Evolutionary conservation across 2,113 vertebrate species (phyloP).

Genomic region (Chunga burmeisteri): DNA sequence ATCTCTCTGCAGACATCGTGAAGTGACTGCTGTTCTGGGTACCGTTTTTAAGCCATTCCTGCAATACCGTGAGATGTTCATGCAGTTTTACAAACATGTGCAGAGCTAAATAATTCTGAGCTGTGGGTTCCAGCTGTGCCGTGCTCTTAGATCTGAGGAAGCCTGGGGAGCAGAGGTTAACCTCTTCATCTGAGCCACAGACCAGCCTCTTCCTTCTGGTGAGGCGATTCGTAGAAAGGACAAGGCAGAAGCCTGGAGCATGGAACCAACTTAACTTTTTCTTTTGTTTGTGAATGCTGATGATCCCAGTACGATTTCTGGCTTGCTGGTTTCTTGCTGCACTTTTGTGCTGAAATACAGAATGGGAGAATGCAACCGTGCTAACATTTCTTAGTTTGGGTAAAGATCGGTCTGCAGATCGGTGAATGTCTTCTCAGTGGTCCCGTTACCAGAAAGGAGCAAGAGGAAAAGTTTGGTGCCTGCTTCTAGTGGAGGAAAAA

Average conservation of each 20-base stretch:
- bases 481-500: background rate
- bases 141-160: background rate
- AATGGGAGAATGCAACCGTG: background rate
- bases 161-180: background rate
- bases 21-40: accelerated
- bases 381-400: background rate
- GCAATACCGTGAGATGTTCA: background rate
- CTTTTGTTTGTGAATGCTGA: background rate
- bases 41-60: background rate
- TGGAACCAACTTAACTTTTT: background rate
- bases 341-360: background rate
- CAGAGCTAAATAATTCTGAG: background rate
- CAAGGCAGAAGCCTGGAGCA: background rate
- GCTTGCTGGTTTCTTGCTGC: background rate
- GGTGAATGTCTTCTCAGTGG: background rate
- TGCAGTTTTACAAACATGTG: background rate
- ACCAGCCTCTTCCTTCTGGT: background rate
- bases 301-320: background rate
- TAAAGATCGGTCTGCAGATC: background rate
- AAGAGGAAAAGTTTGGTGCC: background rate
- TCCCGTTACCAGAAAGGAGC: background rate
- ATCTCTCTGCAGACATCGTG: accelerated
- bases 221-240: background rate
- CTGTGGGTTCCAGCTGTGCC: background rate
- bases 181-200: background rate